These are phyloP conservation scores for Haliclona indistincta DNA, from an alignment of 37 sponge, comb jelly and placozoan genomes.

Conservation along the genomic window DNA sequence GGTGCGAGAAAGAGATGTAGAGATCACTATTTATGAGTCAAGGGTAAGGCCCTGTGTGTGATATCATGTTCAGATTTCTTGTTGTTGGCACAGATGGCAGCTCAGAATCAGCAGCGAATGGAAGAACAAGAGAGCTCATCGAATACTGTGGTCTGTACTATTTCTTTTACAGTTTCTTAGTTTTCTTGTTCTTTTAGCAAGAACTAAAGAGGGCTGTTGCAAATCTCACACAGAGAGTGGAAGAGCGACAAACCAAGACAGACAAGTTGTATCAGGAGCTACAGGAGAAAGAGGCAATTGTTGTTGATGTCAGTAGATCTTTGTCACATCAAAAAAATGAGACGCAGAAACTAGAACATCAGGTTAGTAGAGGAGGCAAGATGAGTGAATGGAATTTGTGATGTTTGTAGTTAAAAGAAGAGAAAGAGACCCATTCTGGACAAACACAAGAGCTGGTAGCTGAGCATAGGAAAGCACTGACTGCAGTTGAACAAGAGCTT, in stretches of 20 bases:
- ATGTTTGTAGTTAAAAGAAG: neutral
- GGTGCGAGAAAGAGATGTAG: neutral
- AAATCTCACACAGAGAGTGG: constrained; percentile 31
- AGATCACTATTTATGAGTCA: neutral
- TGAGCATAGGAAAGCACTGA: neutral
- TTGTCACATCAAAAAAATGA: too few relatives aligned
- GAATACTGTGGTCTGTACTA: too few relatives aligned
- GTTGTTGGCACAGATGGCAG: neutral
- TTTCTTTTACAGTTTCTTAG: too few relatives aligned
- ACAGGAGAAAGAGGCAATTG: constrained; percentile 1
- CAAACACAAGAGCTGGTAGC: neutral
- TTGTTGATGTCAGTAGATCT: too few relatives aligned
- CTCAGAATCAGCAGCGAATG: neutral
- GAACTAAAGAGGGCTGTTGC: too few relatives aligned
- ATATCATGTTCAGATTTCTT: neutral
- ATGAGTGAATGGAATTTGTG: too few relatives aligned
- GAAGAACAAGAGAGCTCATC: too few relatives aligned
- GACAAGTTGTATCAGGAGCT: neutral
- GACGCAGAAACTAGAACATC: too few relatives aligned
- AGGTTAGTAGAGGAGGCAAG: too few relatives aligned
- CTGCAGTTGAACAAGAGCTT: neutral
- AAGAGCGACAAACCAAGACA: constrained; percentile 49
- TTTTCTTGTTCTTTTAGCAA: too few relatives aligned
- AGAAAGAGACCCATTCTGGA: neutral
- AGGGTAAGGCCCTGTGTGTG: neutral